Evolutionary conservation across 1,140 invertebrate species (phyloP).

Genomic region (Atopsyche davidsoni): DNA sequence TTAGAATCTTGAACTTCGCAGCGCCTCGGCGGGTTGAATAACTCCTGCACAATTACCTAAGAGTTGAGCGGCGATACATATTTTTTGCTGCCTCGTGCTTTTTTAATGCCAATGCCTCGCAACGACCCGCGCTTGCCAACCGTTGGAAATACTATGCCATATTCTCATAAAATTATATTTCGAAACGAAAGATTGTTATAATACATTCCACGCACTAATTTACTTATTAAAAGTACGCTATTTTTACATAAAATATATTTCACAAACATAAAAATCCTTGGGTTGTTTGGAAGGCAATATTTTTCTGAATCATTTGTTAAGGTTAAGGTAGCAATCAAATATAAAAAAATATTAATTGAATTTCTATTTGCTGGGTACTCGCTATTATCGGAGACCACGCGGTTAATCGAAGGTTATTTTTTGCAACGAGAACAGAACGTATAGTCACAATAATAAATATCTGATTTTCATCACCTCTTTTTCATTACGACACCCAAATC

Average conservation of each 20-base stretch:
- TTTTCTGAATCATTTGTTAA: no score
- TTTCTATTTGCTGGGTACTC: no score
- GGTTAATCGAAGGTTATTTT: no score
- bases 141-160: neutral
- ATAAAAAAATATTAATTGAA: no score
- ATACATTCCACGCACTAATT: neutral
- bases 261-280: neutral
- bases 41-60: slow-evolving; percentile 2
- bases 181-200: neutral
- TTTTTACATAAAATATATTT: neutral
- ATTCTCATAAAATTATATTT: neutral
- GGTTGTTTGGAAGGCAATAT: no score
- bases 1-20: no score
- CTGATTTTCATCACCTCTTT: no score
- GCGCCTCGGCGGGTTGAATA: neutral
- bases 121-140: neutral
- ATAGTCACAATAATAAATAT: no score
- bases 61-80: slow-evolving; percentile 1
- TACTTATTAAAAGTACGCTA: neutral
- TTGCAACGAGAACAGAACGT: no score
- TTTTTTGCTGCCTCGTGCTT: neutral
- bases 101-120: neutral
- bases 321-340: no score
- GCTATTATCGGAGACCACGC: no score
- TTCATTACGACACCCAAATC: no score